Conservation (phyloP, 2,888 invertebrate species). For the Hydropsyche betteni region DNA sequence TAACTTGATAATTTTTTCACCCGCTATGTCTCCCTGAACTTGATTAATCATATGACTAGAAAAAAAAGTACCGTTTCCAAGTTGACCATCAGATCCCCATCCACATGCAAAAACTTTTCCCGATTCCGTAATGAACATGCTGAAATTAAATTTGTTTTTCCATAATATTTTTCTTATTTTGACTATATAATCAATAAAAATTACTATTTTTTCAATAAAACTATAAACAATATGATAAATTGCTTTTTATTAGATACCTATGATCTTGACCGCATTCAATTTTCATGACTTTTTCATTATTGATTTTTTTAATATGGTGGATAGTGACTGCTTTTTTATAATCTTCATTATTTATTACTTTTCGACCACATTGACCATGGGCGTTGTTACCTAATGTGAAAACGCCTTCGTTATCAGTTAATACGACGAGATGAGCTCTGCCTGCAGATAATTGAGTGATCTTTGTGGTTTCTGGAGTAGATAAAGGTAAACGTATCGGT, state of each 20-base stretch:
- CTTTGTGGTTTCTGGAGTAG: constrained; percentile 65
- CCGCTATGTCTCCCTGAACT: constrained; percentile 83
- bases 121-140: constrained; percentile 78
- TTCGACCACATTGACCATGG: constrained; percentile 92
- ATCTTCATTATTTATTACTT: constrained; percentile 78
- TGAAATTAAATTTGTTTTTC: constrained; percentile 57
- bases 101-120: constrained; percentile 91
- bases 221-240: background rate
- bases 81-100: constrained; percentile 96
- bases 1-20: constrained; percentile 83
- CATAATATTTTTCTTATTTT: background rate
- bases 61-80: constrained; percentile 75
- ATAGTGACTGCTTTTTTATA: constrained; percentile 74
- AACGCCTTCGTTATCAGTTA: constrained; percentile 82
- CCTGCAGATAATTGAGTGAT: constrained; percentile 78
- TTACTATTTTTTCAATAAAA: no score
- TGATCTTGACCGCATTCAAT: constrained; percentile 93
- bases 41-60: constrained; percentile 54
- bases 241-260: constrained; percentile 62
- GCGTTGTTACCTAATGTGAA: constrained; percentile 91
- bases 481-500: constrained; percentile 75
- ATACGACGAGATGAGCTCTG: constrained; percentile 83
- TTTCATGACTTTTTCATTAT: constrained; percentile 70
- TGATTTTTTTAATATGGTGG: constrained; percentile 71
- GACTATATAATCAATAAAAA: no score